phyloP scores from a whole-genome alignment of 2,113 vertebrate genomes.

The Leptodactylus fuscus region DNA sequence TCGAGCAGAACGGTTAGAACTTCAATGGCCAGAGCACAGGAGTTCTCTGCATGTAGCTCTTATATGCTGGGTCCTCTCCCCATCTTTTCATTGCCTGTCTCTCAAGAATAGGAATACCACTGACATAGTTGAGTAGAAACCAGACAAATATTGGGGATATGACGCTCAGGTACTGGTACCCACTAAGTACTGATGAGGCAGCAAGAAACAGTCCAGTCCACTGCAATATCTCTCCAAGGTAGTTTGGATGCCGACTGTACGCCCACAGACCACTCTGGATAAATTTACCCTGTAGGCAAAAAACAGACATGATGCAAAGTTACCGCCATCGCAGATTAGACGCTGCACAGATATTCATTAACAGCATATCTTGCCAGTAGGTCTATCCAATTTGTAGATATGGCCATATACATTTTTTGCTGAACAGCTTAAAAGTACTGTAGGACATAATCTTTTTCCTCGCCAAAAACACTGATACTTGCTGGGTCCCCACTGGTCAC shows the following conservation, averaged over 20 bases:
- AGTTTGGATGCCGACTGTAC: constrained; percentile 81
- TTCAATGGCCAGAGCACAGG: constrained; percentile 77
- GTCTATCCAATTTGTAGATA: no score
- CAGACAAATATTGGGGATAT: constrained; percentile 77
- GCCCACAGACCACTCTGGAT: constrained; percentile 81
- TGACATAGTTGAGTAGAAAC: constrained; percentile 77
- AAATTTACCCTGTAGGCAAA: constrained; percentile 75
- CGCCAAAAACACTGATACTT: no score
- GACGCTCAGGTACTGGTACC: constrained; percentile 73
- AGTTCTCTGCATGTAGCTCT: constrained; percentile 75
- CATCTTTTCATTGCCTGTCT: constrained; percentile 75
- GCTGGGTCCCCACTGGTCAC: no score
- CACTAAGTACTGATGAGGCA: constrained; percentile 75
- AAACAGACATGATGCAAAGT: not conserved
- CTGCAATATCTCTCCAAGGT: constrained; percentile 81
- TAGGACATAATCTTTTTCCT: no score
- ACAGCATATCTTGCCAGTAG: no score
- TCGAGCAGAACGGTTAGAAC: no score
- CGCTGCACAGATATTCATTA: no score
- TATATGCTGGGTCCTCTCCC: constrained; percentile 73
- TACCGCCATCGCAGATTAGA: not conserved
- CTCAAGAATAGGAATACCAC: constrained; percentile 80
- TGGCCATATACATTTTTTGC: no score
- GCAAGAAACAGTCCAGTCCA: constrained; percentile 80
- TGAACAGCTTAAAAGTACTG: no score